These are phyloP conservation scores for Pristionchus japonicus DNA, from an alignment of 2,888 invertebrate genomes.

Conservation along the genomic window DNA sequence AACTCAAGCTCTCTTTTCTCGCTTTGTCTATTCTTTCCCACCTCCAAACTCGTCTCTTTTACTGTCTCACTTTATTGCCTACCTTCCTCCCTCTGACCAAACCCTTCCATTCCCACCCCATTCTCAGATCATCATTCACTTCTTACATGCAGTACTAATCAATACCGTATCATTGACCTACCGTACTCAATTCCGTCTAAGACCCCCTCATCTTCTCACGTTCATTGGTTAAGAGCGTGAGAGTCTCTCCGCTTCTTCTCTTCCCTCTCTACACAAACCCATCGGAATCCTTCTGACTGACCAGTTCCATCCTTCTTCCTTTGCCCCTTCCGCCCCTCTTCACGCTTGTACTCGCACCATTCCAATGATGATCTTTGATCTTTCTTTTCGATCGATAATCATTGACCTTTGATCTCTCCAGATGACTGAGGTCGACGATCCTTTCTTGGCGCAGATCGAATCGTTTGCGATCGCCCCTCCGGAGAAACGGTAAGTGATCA, in stretches of 20 bases:
- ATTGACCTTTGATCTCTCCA: constrained; percentile 38
- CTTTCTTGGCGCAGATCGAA: constrained; percentile 47
- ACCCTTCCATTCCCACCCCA: background rate
- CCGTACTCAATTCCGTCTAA: background rate
- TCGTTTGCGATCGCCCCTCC: constrained; percentile 31
- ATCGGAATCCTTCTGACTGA: constrained; percentile 9
- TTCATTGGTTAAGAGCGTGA: background rate
- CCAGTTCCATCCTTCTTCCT: constrained; percentile 20
- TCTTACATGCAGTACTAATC: background rate
- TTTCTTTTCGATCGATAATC: background rate
- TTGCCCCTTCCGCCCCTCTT: background rate
- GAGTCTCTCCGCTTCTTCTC: background rate
- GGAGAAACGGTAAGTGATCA: constrained; percentile 31
- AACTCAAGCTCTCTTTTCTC: constrained; percentile 21
- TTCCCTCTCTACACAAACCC: constrained; percentile 26
- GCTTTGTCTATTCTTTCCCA: background rate
- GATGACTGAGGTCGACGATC: constrained; percentile 3
- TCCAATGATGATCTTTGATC: background rate
- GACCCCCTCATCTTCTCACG: background rate
- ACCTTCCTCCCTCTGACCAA: background rate
- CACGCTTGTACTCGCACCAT: background rate
- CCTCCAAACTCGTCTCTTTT: constrained; percentile 26
- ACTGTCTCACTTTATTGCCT: background rate
- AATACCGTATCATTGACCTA: background rate
- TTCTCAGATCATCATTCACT: constrained; percentile 15